Conservation (phyloP, 1,140 invertebrate genomes). For the Ptiloglossa arizonensis region DNA sequence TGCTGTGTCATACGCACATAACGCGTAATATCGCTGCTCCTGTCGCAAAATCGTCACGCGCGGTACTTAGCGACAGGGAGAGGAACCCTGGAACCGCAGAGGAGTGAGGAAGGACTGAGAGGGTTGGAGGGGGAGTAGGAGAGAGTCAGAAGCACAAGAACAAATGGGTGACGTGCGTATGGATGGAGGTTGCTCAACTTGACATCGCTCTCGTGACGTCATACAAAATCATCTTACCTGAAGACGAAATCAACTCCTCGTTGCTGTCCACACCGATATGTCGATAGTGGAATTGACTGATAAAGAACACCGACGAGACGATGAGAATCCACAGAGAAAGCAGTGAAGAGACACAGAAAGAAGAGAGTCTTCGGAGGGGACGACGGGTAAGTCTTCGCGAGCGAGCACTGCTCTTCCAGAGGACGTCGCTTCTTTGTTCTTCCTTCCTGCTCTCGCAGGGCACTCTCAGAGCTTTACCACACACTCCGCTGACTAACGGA, state of each 20-base stretch:
- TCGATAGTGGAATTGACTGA: constrained; percentile 13
- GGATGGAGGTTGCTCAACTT: constrained; percentile 68
- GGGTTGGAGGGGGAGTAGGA: background rate
- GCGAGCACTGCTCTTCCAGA: constrained; percentile 40
- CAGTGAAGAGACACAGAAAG: constrained; percentile 16
- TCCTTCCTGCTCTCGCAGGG: constrained; percentile 59
- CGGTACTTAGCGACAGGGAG: background rate
- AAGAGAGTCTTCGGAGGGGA: constrained; percentile 30
- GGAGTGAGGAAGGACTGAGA: background rate
- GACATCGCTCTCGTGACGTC: constrained; percentile 63
- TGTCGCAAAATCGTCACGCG: constrained; percentile 36
- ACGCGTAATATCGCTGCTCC: constrained; percentile 25
- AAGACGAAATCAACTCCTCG: constrained; percentile 43
- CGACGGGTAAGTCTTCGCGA: constrained; percentile 38
- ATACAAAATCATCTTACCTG: constrained; percentile 67
- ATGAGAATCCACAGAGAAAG: constrained; percentile 36
- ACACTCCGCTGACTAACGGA: constrained; percentile 46
- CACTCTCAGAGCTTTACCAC: constrained; percentile 42
- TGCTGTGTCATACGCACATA: constrained; percentile 14
- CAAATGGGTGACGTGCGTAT: constrained; percentile 43
- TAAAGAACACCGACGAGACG: constrained; percentile 9
- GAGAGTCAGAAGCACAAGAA: constrained; percentile 12
- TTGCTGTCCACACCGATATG: constrained; percentile 13
- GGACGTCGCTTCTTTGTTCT: constrained; percentile 67
- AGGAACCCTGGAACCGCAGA: background rate